Base-by-base conservation (phyloP, 2,888 invertebrate species). In the Parnassius apollo region DNA sequence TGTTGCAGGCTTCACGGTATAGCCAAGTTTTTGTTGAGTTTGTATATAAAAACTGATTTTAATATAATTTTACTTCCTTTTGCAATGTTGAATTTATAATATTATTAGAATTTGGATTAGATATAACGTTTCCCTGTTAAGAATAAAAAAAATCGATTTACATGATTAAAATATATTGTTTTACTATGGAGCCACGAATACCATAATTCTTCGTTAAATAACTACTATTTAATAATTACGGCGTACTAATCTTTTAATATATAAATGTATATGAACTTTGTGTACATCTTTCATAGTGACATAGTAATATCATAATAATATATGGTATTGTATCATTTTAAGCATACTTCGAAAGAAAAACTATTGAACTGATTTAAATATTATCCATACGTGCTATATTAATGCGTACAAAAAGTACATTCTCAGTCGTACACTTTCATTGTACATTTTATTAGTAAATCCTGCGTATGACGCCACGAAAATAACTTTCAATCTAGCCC, bases 271-370 rank as follows among this genome's bases (percentile, higher is more conserved):
- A 53, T 12, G n/a, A 49, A 49, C 13, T 2, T 35, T 60, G 48
- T 54, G 13, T 9, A 52, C 46, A 4, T 44, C 44, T 45, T 48
- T 58, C 2, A 25, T 12, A 18, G n/a, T 44, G 25, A 61, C 12
- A 12, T 42, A 60, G 3, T 62, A 66, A 65, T 61, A 56, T 65
- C 59, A 64, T 57, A 44, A 59, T 59, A 54, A 52, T 42, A 57
- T 42, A 57, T 68, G 66, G 25, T 55, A 51, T 12, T 22, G 51
- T 50, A 49, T 55, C 42, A 46, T 54, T 53, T 42, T 53, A 13
- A 22, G 42, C 35, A 44, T 10, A 7, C 12, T 44, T 3, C 10
- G 35, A 25, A 35, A 44, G 25, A 44, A 42, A 42, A 18, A 42
- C 2, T 42, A 11, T 44, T 44, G 10, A 11, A 44, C 9, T 11